Percentiles rank a stretch among this genome's conserved stretches.
Evolutionary conservation across 2,888 invertebrate genomes (phyloP).

Genomic region (Sminthurides aquaticus): DNA sequence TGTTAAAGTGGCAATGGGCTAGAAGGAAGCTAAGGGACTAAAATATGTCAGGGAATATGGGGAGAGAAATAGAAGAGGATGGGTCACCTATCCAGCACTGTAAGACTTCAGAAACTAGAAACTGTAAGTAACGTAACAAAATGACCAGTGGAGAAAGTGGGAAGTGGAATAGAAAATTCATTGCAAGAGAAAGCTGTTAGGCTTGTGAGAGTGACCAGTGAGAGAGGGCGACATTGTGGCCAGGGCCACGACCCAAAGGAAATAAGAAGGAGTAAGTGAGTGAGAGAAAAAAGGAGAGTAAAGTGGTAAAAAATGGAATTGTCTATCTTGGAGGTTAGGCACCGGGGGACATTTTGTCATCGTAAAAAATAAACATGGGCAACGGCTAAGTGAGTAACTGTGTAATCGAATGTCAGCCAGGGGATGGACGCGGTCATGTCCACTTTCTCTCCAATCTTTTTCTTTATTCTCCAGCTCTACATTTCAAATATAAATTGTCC

Average conservation of each 20-base stretch:
- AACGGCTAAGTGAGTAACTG: constrained; percentile 23
- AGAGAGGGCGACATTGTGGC: neutral
- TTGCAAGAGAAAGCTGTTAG: too few species aligned
- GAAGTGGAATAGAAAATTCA: too few species aligned
- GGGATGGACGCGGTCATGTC: constrained; percentile 20
- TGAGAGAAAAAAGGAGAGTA: neutral
- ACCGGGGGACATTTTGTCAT: constrained; percentile 28
- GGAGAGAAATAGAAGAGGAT: too few species aligned
- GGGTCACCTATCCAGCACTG: too few species aligned
- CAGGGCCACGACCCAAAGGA: neutral
- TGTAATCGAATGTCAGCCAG: constrained; percentile 19
- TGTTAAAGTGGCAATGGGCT: too few species aligned
- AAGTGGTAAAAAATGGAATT: constrained; percentile 16
- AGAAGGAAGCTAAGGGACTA: too few species aligned
- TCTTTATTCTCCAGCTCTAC: neutral
- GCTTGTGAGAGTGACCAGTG: too few species aligned
- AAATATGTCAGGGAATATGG: too few species aligned
- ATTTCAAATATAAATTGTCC: constrained; percentile 3
- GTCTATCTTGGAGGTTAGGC: constrained; percentile 15
- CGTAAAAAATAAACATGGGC: constrained; percentile 28
- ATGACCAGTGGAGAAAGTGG: too few species aligned
- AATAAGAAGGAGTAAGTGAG: constrained; percentile 1
- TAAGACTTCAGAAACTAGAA: too few species aligned
- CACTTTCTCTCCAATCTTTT: neutral
- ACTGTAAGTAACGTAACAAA: too few species aligned